Base-by-base conservation (phyloP, 2,888 invertebrate genomes). In the Teleiodes luculella region DNA sequence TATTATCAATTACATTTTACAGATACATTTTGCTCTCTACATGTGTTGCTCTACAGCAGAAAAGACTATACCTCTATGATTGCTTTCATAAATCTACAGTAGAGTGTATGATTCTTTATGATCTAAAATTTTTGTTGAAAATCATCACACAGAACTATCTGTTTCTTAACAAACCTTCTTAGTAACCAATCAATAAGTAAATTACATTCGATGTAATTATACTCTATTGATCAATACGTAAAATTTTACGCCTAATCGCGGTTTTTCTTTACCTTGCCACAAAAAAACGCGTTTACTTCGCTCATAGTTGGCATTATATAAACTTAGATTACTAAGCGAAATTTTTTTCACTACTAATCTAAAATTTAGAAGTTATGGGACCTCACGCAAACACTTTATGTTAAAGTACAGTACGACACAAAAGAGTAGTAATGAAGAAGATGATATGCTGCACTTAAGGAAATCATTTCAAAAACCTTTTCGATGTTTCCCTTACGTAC, bases 1-100 rank as follows among this genome's bases (percentile, higher is more conserved):
- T n/a, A n/a, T 84, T 81, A 78, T 84, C 77, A 78, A 79, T 79
- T 82, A 85, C 74, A 82, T 80, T 78, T 79, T 80, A 80, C 78
- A 78, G 77, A 81, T 83, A 80, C 78, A 82, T 76, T 77, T 83
- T 82, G 75, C 74, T 76, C 74, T 76, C 85, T 86, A 86, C 78
- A 74, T 63, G 70, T 79, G 70, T 76, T 74, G 68, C 72, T 75
- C 85, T 84, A 83, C 79, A 77, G 79, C 81, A 76, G 79, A 79
- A 82, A 77, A 77, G 72, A 68, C 72, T 70, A 72, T 68, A 66
- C 68, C 65, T 65, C 68, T 74, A 78, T 69, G 58, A 73, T 76
- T 71, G 70, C 66, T 74, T 70, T 68, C 54, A 70, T 62, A 65
- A 65, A 65, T 65, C 55, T 61, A 57, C 57, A 24, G 14, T 47